Base-by-base conservation (phyloP, 2,797 vertebrate species). In the Hephaestus fuliginosus region DNA sequence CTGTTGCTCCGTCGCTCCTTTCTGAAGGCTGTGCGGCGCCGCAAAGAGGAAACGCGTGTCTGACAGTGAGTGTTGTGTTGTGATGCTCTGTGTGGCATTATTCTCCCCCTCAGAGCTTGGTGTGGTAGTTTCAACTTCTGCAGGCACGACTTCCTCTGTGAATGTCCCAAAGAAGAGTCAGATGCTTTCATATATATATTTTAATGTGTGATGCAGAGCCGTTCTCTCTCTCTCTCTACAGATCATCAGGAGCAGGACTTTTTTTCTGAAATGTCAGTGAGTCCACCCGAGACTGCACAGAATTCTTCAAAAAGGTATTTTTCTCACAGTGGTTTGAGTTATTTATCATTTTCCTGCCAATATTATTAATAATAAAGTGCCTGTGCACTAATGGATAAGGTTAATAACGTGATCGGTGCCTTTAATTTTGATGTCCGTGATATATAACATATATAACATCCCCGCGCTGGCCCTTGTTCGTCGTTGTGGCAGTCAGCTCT, bases 211-310 rank as follows among this genome's bases (percentile, higher is more conserved):
- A 90, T 73, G 20, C 65, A 64, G 43, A 71, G 67, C 48, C 46
- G 3, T 88, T 73, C 85, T 93, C 30, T 33, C 5, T 25, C 17
- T 91, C 48, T 88, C 86, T 83, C 75, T 69, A 83, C 90, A 94
- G 91, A 86, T 72, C 30, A 86, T 77, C 83, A 88, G 89, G 89
- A 86, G 87, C 74, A 72, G 82, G 87, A 81, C 68, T 87, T 90
- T 90, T 89, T 87, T 44, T 91, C 89, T 92, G 93, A 93, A 92
- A 94, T 94, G 93, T 92, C 92, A 93, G 82, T 93, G 91, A 89
- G 90, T 93, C 92, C 85, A 90, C 90, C 89, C 79, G 80, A 92
- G 92, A 91, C 91, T 91, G 93, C 90, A 91, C 87, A 90, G 80
- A 88, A 76, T 93, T 93, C 90, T 86, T 90, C 89, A 67, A 86